Conservation (phyloP, 1,140 invertebrate genomes). For the Plutomurus gul region DNA sequence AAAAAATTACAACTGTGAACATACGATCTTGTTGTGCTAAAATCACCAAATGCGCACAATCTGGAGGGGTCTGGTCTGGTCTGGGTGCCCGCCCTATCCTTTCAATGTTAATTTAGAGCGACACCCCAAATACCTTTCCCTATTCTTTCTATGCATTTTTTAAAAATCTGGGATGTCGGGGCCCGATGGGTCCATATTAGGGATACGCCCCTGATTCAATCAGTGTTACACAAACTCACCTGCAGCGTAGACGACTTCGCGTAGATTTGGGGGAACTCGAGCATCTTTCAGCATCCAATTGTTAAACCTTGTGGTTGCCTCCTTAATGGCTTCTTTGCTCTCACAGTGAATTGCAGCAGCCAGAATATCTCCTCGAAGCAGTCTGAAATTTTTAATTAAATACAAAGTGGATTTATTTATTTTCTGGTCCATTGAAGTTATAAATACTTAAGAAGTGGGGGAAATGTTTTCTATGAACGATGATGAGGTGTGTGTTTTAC, state of each 20-base stretch:
- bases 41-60: too few relatives aligned
- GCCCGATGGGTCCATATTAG: too few relatives aligned
- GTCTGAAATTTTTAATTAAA: slow-evolving; percentile 55
- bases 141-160: too few relatives aligned
- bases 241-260: slow-evolving; percentile 73
- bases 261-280: slow-evolving; percentile 70
- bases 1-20: neutral
- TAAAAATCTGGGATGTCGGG: too few relatives aligned
- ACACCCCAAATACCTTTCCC: too few relatives aligned
- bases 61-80: too few relatives aligned
- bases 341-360: slow-evolving; percentile 67
- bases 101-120: too few relatives aligned
- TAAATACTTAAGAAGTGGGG: neutral
- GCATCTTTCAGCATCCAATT: slow-evolving; percentile 68
- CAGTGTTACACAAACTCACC: too few relatives aligned
- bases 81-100: too few relatives aligned
- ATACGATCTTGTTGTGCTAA: neutral
- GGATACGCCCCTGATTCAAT: too few relatives aligned
- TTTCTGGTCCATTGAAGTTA: neutral
- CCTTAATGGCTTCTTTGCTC: slow-evolving; percentile 66
- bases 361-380: slow-evolving; percentile 65
- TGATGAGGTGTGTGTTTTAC: too few relatives aligned
- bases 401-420: neutral
- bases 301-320: slow-evolving; percentile 67
- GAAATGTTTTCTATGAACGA: neutral